Conservation (phyloP, 2,888 invertebrate species). For the Amphimallon solstitiale region DNA sequence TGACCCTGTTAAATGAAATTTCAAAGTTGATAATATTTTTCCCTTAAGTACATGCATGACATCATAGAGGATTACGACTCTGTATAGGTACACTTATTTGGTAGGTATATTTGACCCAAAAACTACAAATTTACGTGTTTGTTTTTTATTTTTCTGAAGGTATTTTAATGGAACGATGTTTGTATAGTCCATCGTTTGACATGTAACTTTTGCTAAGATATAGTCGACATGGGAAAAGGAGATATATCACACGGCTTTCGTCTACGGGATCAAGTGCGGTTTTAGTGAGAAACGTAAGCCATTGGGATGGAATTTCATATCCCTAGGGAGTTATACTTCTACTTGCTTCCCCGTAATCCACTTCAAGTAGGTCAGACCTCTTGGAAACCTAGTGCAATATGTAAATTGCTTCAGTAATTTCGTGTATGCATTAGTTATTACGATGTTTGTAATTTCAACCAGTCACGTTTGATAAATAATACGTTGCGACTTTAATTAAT, state of each 20-base stretch:
- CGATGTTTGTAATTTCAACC: conserved; percentile 23
- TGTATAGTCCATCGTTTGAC: conserved; percentile 4
- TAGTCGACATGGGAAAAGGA: background rate
- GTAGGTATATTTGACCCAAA: too few relatives aligned
- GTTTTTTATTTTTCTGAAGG: background rate
- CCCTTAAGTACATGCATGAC: too few relatives aligned
- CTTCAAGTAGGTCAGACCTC: conserved; percentile 22
- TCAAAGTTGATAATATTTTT: too few relatives aligned
- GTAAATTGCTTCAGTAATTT: conserved; percentile 25
- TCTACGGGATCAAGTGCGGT: conserved; percentile 19
- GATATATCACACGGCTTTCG: conserved; percentile 9
- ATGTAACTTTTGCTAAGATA: background rate
- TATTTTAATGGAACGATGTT: conserved; percentile 1
- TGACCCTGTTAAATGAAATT: too few relatives aligned
- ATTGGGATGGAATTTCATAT: conserved; percentile 9
- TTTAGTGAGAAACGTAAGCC: conserved; percentile 3
- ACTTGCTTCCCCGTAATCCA: conserved; percentile 11
- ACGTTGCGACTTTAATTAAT: conserved; percentile 23
- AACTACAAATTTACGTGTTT: too few relatives aligned
- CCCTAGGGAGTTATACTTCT: background rate
- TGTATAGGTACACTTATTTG: too few relatives aligned
- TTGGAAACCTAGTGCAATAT: conserved; percentile 1
- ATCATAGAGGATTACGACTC: too few relatives aligned
- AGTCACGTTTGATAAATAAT: conserved; percentile 20
- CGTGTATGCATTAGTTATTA: conserved; percentile 11